A percentile compares a stretch with the other conserved stretches of the same genome.
Conservation (phyloP, 2,888 invertebrate genomes). For the Geotrupes spiniger region DNA sequence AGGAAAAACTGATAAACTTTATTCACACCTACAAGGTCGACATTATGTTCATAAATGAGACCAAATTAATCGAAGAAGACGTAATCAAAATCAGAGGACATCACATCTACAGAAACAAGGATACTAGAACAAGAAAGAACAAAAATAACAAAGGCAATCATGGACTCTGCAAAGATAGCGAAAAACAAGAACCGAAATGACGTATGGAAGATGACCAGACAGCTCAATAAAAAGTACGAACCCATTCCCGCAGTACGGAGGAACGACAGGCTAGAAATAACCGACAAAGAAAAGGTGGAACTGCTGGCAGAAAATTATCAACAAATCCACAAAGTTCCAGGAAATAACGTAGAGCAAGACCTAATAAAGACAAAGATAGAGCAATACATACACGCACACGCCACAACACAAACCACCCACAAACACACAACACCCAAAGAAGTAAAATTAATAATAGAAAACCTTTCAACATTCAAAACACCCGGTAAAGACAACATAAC, state of each 20-base stretch:
- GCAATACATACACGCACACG: neutral
- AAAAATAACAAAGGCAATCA: no score
- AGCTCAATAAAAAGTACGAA: no score
- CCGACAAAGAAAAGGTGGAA: neutral
- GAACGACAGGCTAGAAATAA: neutral
- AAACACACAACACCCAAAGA: no score
- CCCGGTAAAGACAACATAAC: no score
- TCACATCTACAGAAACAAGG: neutral
- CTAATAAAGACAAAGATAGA: neutral
- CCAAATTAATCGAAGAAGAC: slow-evolving; percentile 7
- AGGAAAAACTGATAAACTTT: slow-evolving; percentile 20
- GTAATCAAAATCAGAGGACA: slow-evolving; percentile 12
- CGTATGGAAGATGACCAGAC: no score
- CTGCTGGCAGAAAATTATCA: neutral
- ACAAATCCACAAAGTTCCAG: neutral
- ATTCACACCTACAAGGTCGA: slow-evolving; percentile 16
- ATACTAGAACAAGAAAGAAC: slow-evolving; percentile 3
- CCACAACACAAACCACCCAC: no score
- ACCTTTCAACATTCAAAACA: no score
- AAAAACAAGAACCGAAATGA: no score
- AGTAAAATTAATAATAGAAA: neutral
- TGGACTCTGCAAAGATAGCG: slow-evolving; percentile 20
- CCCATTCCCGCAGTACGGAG: neutral
- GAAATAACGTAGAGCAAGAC: neutral
- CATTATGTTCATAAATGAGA: slow-evolving; percentile 22